Evolutionary conservation across 2,888 invertebrate species (phyloP), one percentile per base, ranked within the genome.

Genomic region (Osmoderma eremita): DNA sequence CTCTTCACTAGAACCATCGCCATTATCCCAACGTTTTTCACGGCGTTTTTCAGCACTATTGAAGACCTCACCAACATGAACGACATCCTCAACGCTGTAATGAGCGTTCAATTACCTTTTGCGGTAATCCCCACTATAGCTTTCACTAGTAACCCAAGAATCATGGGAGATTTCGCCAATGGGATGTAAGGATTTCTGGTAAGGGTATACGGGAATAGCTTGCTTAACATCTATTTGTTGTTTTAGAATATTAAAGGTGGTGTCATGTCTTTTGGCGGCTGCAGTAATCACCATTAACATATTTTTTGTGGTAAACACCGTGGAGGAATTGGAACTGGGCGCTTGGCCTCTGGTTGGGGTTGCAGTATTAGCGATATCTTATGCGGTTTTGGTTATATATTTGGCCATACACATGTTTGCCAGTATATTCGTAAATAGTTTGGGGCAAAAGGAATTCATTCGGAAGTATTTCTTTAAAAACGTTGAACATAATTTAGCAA

Each of bases 41-140:
- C 90, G 38, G 90, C 91, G 0, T 87, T 88, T 77, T 89, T 85
- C 75, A 88, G 88, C 73, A 79, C 86, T 70, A 87, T 93, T 75
- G 81, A 88, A 53, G 87, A 92, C 73, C 82, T 94, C 61, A 90
- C 90, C 3, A 84, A 84, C 13, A 88, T 95, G 90, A 95, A 95
- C 81, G 94, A 95, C 78, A 83, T 91, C 41, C 82, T 95, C 49
- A 95, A 95, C 82, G 92, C 93, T 1, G 86, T 95, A 5, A 93
- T 94, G 93, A 90, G 91, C 72, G 82, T 95, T n/a, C 94, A 94
- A 78, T 82, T 95, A 70, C 95, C 95, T 0, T 95, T 95, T 79
- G 95, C 95, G 1, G 87, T 92, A 3, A 85, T 95, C 68, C 95
- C 95, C 2, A 90, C 92, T 0, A 88, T 95, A 67, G 93, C 94